These are phyloP conservation scores for Digitonthophagus gazella DNA, from an alignment of 2,888 invertebrate genomes.

Conservation along the genomic window DNA sequence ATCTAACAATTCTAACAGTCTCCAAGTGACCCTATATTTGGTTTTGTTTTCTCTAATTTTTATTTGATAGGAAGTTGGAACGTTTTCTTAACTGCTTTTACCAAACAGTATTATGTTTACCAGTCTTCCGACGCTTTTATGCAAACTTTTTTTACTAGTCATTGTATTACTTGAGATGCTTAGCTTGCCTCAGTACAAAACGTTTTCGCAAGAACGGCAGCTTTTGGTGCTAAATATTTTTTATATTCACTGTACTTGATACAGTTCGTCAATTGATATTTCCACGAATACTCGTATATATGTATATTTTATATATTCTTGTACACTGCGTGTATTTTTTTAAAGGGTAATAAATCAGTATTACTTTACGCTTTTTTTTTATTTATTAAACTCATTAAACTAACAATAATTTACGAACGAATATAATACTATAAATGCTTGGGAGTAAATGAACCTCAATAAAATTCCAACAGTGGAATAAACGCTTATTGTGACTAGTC, in stretches of 20 bases:
- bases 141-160: slow-evolving; percentile 12
- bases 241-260: background rate
- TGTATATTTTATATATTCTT: background rate
- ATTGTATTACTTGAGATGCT: slow-evolving; percentile 13
- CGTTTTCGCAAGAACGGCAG: background rate
- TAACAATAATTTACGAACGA: background rate
- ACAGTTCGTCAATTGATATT: background rate
- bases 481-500: slow-evolving; percentile 12
- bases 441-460: background rate
- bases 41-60: background rate
- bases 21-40: background rate
- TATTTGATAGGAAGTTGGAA: slow-evolving; percentile 5
- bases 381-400: background rate
- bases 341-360: background rate
- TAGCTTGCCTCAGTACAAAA: slow-evolving; percentile 1
- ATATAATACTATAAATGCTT: background rate
- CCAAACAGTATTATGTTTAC: slow-evolving; percentile 13
- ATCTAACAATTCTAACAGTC: slow-evolving; percentile 5
- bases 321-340: background rate
- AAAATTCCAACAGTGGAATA: slow-evolving; percentile 4
- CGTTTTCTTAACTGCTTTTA: background rate
- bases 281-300: background rate
- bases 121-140: slow-evolving; percentile 11
- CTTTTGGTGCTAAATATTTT: background rate
- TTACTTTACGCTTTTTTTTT: background rate